phyloP scores from a whole-genome alignment of 2,888 invertebrate species.

The Torymus aiolomorphi region DNA sequence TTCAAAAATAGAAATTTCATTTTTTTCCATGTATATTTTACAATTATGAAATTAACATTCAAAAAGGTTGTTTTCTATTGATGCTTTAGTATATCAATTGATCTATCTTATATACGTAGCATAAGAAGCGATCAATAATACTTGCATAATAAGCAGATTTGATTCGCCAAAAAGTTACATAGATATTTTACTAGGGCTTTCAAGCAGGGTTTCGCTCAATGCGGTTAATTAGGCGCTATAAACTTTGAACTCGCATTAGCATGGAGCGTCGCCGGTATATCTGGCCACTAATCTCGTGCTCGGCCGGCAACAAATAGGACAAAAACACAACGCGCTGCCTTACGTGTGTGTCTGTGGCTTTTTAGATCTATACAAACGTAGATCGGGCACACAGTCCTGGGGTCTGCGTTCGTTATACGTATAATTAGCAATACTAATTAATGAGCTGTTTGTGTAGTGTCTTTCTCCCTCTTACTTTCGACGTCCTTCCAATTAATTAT shows the following conservation, averaged over 20 bases:
- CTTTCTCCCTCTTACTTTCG: slow-evolving; percentile 20
- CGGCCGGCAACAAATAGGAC: slow-evolving; percentile 18
- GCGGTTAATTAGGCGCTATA: slow-evolving; percentile 66
- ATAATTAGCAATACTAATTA: slow-evolving; percentile 69
- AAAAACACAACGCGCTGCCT: slow-evolving; percentile 7
- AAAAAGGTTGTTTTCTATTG: no score
- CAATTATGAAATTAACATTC: no score
- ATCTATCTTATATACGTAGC: no score
- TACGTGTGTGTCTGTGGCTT: neutral
- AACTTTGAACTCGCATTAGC: slow-evolving; percentile 68
- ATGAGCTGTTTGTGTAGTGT: slow-evolving; percentile 60
- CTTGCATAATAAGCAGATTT: no score
- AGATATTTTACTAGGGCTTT: no score
- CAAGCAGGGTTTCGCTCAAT: slow-evolving; percentile 45
- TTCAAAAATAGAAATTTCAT: no score
- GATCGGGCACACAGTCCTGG: no score
- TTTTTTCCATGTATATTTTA: no score
- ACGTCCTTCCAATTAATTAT: slow-evolving; percentile 38
- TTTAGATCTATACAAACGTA: neutral
- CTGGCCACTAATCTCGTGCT: slow-evolving; percentile 63
- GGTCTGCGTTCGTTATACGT: slow-evolving; percentile 58
- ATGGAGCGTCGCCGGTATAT: slow-evolving; percentile 61
- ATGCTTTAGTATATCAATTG: no score
- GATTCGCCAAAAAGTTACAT: no score
- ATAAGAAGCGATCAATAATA: no score